Base-by-base conservation (phyloP, 1,140 invertebrate genomes). In the Drosophila lacertosa region DNA sequence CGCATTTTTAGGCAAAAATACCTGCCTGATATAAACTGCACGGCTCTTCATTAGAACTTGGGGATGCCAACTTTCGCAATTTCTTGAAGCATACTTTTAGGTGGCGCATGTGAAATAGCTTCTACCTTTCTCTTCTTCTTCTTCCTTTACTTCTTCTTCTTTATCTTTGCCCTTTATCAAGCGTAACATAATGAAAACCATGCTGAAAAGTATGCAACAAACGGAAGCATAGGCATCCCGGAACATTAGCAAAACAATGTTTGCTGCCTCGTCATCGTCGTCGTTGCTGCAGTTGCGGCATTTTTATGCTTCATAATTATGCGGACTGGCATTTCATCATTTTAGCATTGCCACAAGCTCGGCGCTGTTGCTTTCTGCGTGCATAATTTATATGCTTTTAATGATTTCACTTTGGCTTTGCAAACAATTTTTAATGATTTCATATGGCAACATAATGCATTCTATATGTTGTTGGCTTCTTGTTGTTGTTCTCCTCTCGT, bases 321-420 rank as follows among this genome's bases (percentile, higher is more conserved):
- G 58, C 64, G 71, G 47, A 59, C 37, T 64, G 59, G 40, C 45
- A 71, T 71, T 71, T 71, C 18, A 39, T 39, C 37, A 32, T 64
- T 63, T 37, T 13, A 63, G 44, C 44, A 37, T 53, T 55, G 32
- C 66, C 45, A 58, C 35, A 29, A 29, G 26, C 6, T 7, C 26
- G 5, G 24, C 20, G 20, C 32, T 7, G 22, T 35, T 11, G 53
- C 35, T 58, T 33, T 39, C 40, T 47, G 60, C 20, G 18, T 84
- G 77, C 82, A 84, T 84, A 86, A 88, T 86, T 84, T 84, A 84
- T 86, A 88, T 88, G 82, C 57, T 88, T 86, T 88, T 86, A 86
- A 86, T 88, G 81, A 86, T 86, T 84, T 77, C 60, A 54, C 63
- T 67, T 80, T 62, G 73, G 58, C 35, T 47, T 45, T 51, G 77